Conservation (phyloP, 2,797 vertebrate species). For the Pseudomugil gertrudae region DNA sequence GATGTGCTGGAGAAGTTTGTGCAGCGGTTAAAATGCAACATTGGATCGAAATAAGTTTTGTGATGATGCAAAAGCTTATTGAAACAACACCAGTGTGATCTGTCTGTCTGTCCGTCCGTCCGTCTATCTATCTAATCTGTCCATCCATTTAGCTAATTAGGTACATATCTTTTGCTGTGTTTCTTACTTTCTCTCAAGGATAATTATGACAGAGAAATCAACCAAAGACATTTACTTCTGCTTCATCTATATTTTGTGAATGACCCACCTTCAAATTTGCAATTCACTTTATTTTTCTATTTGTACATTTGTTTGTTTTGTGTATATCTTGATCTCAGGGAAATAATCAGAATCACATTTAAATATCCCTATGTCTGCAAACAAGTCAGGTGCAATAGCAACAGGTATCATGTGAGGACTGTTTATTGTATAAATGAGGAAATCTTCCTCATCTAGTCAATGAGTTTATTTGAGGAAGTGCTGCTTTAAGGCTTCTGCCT, state of each 20-base stretch:
- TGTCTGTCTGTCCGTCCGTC: too few species aligned
- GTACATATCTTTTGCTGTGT: too few species aligned
- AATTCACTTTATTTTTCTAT: background rate
- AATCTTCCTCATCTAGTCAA: constrained; percentile 7
- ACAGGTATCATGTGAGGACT: background rate
- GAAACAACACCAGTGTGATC: too few species aligned
- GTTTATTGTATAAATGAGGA: background rate
- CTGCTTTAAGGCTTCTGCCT: constrained; percentile 40
- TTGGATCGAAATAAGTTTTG: too few species aligned
- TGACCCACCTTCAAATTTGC: too few species aligned
- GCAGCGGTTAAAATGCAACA: background rate
- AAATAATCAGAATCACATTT: background rate
- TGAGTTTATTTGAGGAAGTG: constrained; percentile 21
- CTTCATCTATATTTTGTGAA: too few species aligned
- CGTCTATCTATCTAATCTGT: too few species aligned
- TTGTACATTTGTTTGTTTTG: background rate
- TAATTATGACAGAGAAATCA: too few species aligned
- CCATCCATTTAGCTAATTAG: too few species aligned
- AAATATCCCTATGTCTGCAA: background rate
- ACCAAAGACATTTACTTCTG: too few species aligned
- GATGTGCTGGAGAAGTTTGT: background rate
- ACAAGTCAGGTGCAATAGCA: background rate
- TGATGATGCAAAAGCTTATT: too few species aligned
- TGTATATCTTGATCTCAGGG: background rate
- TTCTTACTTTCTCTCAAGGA: too few species aligned